These are phyloP conservation scores for Peromyscus attwateri DNA, from an alignment of 2,797 vertebrate genomes.

Conservation along the genomic window DNA sequence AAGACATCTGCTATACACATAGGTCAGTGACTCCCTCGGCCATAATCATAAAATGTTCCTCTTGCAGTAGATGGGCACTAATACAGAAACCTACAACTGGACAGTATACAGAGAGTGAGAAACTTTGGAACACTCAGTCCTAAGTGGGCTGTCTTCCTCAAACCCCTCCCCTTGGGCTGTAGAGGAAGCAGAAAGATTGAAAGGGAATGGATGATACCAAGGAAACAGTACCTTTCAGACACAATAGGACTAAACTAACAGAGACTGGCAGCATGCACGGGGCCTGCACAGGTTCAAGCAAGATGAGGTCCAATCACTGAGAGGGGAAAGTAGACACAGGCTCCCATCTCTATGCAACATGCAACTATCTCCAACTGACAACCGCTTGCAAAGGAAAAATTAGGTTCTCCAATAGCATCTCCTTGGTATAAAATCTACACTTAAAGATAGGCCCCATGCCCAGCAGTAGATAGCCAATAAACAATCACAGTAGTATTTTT, in stretches of 20 bases:
- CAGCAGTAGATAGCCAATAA: neutral
- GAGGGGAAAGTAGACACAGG: neutral
- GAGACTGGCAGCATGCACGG: neutral
- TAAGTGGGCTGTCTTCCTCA: too few relatives aligned
- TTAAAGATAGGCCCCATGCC: neutral
- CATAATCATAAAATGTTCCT: too few relatives aligned
- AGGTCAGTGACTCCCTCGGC: neutral
- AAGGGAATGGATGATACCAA: neutral
- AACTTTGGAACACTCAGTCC: neutral
- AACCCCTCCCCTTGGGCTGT: neutral
- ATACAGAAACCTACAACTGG: neutral
- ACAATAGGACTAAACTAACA: too few relatives aligned
- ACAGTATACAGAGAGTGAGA: neutral
- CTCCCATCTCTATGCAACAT: neutral
- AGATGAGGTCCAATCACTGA: neutral
- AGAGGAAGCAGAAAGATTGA: neutral
- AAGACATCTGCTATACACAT: neutral
- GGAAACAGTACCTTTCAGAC: neutral
- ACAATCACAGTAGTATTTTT: neutral
- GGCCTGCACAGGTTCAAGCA: neutral
- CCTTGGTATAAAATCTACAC: neutral
- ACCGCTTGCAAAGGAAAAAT: neutral
- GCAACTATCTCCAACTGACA: neutral
- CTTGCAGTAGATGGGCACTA: neutral
- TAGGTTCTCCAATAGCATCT: neutral